A percentile compares a stretch with the other conserved stretches of the same genome.
These are phyloP conservation scores for Oreochromis spilurus DNA, from an alignment of 2,113 vertebrate species.

Conservation along the genomic window DNA sequence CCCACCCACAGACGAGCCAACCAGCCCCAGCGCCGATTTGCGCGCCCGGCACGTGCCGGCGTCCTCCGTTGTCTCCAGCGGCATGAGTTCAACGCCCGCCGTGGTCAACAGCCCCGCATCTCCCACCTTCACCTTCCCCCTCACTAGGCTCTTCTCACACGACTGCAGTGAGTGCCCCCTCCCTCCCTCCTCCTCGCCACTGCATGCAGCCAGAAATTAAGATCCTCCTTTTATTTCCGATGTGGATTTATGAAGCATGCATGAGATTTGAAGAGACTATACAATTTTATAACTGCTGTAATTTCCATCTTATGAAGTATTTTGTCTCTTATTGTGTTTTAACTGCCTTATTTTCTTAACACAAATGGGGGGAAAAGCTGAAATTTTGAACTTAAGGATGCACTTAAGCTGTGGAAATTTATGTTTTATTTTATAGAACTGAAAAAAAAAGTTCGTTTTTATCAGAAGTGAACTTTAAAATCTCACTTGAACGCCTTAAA, in stretches of 20 bases:
- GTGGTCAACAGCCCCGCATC: slow-evolving; percentile 83
- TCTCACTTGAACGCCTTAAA: background rate
- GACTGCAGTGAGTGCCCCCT: slow-evolving; percentile 88
- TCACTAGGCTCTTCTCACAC: slow-evolving; percentile 90
- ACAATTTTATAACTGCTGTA: background rate
- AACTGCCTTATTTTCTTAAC: background rate
- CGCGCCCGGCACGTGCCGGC: slow-evolving; percentile 92
- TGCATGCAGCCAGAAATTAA: slow-evolving; percentile 39
- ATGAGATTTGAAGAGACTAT: background rate
- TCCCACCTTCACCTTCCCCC: slow-evolving; percentile 87
- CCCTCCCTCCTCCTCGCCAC: background rate
- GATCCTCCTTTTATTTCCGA: background rate
- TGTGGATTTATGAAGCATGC: background rate
- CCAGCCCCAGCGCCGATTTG: slow-evolving; percentile 93
- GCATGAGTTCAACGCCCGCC: slow-evolving; percentile 86
- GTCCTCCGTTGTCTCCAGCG: slow-evolving; percentile 94
- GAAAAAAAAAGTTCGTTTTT: background rate
- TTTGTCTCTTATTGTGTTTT: background rate
- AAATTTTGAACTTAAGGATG: rapidly evolving
- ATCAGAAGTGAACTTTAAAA: background rate
- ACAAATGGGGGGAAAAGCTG: rapidly evolving
- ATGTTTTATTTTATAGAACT: rapidly evolving
- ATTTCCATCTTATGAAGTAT: background rate
- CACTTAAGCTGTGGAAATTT: background rate
- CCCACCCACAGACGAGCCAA: slow-evolving; percentile 84